Evolutionary conservation across 2,113 vertebrate genomes (phyloP).

Genomic region (Psilopogon haemacephalus): DNA sequence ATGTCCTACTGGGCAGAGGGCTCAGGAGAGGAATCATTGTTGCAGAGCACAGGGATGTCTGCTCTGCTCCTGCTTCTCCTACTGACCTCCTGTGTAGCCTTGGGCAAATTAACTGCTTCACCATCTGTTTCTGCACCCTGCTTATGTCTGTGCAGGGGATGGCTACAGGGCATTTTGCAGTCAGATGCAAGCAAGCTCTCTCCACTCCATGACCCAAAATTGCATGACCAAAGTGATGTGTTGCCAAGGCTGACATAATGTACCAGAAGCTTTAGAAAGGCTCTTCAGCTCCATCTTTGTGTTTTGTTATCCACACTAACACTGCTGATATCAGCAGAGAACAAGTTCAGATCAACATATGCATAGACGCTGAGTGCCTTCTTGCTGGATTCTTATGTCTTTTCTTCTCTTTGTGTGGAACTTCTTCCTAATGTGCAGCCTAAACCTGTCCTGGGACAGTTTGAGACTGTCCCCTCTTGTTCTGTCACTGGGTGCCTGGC

Average conservation of each 20-base stretch:
- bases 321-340: accelerated
- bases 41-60: background rate
- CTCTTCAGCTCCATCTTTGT: background rate
- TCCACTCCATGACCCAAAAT: background rate
- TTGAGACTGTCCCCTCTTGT: too few relatives aligned
- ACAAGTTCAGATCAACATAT: background rate
- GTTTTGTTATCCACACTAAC: background rate
- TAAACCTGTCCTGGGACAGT: too few relatives aligned
- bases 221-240: background rate
- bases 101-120: background rate
- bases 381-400: accelerated
- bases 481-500: too few relatives aligned
- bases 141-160: background rate
- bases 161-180: background rate
- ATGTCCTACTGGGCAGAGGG: background rate
- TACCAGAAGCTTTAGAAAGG: background rate
- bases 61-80: slow-evolving; percentile 2
- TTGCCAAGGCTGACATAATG: slow-evolving; percentile 1
- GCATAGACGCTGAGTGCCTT: background rate
- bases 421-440: too few relatives aligned
- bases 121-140: slow-evolving; percentile 26
- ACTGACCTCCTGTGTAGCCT: background rate
- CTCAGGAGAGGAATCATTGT: background rate
- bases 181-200: background rate
- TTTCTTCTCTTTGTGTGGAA: background rate